Conservation (phyloP, 2,888 invertebrate species). For the Anticlea derivata region DNA sequence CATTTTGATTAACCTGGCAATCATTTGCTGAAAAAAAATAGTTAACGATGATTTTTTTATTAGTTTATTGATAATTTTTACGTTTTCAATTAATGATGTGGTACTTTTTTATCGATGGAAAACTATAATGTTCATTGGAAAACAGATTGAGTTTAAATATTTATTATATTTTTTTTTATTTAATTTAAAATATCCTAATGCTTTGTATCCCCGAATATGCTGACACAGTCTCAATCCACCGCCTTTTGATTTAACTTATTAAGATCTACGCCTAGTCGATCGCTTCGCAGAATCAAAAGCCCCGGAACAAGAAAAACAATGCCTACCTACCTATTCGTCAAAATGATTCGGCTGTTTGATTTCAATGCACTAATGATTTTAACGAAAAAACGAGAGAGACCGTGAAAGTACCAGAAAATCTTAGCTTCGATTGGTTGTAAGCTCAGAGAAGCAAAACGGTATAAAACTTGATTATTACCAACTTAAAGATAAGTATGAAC, state of each 20-base stretch:
- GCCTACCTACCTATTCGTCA: slow-evolving; percentile 49
- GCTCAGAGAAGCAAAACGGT: slow-evolving; percentile 2
- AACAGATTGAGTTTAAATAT: too few relatives aligned
- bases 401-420: slow-evolving; percentile 74
- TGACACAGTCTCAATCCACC: background rate
- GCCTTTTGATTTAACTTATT: slow-evolving; percentile 3
- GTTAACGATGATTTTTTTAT: too few relatives aligned
- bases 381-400: slow-evolving; percentile 56
- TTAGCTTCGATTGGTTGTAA: slow-evolving; percentile 56
- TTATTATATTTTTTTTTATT: background rate
- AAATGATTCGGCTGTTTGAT: slow-evolving; percentile 59
- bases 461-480: background rate
- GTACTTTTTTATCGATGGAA: too few relatives aligned
- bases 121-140: too few relatives aligned
- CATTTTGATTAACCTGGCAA: background rate
- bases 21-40: background rate
- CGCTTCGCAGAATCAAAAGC: slow-evolving; percentile 7
- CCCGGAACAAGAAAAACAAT: slow-evolving; percentile 40
- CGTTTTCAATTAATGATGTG: too few relatives aligned
- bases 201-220: background rate
- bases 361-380: slow-evolving; percentile 75
- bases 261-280: slow-evolving; percentile 6
- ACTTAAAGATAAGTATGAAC: background rate
- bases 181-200: background rate
- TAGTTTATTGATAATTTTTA: background rate